These are phyloP conservation scores for Ectemnius continuus DNA, from an alignment of 2,888 invertebrate species.

Conservation along the genomic window DNA sequence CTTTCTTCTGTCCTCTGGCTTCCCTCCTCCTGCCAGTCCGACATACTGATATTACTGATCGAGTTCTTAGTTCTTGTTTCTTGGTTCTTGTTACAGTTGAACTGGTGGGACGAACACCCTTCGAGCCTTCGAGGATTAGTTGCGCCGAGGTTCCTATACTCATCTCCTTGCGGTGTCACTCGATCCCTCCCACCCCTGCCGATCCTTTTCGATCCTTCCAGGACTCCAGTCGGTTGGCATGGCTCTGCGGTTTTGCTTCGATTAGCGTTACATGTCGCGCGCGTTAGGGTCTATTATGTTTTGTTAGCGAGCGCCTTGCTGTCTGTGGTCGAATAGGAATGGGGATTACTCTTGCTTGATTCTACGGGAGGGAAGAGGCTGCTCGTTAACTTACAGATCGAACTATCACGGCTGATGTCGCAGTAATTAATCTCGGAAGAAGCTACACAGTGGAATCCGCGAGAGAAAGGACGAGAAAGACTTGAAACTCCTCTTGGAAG, in stretches of 20 bases:
- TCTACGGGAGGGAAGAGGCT: background rate
- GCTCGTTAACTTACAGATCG: background rate
- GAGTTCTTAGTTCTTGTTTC: no score
- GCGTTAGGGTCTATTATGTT: conserved; percentile 4
- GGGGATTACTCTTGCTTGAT: background rate
- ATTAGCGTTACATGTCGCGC: conserved; percentile 4
- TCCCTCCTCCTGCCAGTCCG: no score
- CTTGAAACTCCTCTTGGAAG: no score
- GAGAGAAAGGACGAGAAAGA: no score
- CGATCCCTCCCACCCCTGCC: background rate
- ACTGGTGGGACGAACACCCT: no score
- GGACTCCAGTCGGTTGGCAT: no score
- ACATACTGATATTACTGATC: no score
- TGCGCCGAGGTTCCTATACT: background rate
- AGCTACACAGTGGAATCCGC: no score
- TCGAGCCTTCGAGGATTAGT: no score
- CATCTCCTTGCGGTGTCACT: background rate
- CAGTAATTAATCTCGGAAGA: background rate
- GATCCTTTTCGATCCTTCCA: no score
- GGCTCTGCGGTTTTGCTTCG: background rate
- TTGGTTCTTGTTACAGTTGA: no score
- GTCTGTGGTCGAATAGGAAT: background rate
- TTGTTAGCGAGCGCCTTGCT: background rate
- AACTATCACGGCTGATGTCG: background rate
- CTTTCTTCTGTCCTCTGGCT: no score